phyloP scores from a whole-genome alignment of 53 echinoderm and acorn worm genomes.

The Paracentrotus lividus region DNA sequence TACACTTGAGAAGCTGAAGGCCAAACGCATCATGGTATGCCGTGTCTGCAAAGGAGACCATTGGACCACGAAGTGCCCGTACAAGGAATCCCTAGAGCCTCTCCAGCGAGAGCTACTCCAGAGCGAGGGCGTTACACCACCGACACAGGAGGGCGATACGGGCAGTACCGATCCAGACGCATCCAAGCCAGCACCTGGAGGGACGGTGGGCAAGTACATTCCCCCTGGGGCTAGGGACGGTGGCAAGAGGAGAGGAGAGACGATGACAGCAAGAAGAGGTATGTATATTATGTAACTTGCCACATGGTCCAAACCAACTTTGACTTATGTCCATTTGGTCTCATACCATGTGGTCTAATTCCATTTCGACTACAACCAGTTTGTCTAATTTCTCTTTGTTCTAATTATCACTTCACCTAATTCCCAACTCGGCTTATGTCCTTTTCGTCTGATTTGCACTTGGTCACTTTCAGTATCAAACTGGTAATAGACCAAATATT shows the following conservation, averaged over 20 bases:
- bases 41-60: conserved; percentile 99
- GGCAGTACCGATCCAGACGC: conserved; percentile 70
- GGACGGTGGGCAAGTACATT: conserved; percentile 89
- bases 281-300: neutral
- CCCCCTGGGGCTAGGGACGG: conserved; percentile 93
- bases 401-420: too few relatives aligned
- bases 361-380: too few relatives aligned
- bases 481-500: too few relatives aligned
- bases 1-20: conserved; percentile 85
- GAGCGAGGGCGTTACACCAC: conserved; percentile 68
- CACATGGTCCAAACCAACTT: neutral
- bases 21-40: conserved; percentile 89
- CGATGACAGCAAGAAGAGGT: conserved; percentile 77
- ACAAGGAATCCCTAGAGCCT: conserved; percentile 95
- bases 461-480: too few relatives aligned
- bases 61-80: conserved; percentile 99
- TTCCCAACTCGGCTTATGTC: too few relatives aligned
- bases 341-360: too few relatives aligned
- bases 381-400: neutral
- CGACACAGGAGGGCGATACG: conserved; percentile 46
- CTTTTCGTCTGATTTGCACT: too few relatives aligned
- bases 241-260: conserved; percentile 81
- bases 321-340: too few relatives aligned
- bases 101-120: conserved; percentile 88
- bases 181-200: conserved; percentile 12